phyloP scores from a whole-genome alignment of 2,797 vertebrate genomes.

The Tapera naevia region DNA sequence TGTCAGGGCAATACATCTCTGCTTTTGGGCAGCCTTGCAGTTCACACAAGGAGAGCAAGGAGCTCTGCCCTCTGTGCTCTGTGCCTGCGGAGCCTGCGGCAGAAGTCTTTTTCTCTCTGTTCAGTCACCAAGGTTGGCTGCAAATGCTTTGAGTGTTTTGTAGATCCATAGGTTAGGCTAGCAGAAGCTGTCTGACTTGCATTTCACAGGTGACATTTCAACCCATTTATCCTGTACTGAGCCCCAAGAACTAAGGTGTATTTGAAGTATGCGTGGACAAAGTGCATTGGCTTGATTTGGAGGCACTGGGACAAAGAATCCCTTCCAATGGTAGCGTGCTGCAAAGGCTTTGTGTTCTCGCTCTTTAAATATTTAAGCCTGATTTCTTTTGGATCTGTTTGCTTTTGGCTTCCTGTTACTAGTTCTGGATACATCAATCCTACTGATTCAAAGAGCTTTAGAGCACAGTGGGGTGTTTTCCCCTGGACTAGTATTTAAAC shows the following conservation, averaged over 20 bases:
- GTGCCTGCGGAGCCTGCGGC: neutral
- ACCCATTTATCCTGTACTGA: neutral
- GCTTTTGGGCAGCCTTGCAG: neutral
- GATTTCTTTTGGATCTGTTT: neutral
- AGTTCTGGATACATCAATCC: neutral
- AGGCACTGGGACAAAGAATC: neutral
- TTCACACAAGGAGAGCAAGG: neutral
- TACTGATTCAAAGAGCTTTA: neutral
- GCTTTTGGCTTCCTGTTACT: slow-evolving; percentile 8
- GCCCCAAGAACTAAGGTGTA: neutral
- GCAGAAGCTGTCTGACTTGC: neutral
- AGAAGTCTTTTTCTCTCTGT: neutral
- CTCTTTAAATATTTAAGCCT: neutral
- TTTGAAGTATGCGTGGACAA: neutral
- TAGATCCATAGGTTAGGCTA: neutral
- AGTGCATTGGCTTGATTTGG: neutral
- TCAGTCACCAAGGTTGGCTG: neutral
- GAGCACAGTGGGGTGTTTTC: neutral
- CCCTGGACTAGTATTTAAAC: neutral
- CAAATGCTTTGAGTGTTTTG: neutral
- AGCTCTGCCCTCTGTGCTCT: neutral
- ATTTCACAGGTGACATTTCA: neutral
- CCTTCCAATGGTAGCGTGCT: neutral
- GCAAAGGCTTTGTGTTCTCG: neutral
- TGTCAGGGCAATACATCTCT: neutral